A percentile compares a stretch with the other conserved stretches of the same genome.
Evolutionary conservation across 2,113 vertebrate species (phyloP).

Genomic region (Lepidothrix coronata): DNA sequence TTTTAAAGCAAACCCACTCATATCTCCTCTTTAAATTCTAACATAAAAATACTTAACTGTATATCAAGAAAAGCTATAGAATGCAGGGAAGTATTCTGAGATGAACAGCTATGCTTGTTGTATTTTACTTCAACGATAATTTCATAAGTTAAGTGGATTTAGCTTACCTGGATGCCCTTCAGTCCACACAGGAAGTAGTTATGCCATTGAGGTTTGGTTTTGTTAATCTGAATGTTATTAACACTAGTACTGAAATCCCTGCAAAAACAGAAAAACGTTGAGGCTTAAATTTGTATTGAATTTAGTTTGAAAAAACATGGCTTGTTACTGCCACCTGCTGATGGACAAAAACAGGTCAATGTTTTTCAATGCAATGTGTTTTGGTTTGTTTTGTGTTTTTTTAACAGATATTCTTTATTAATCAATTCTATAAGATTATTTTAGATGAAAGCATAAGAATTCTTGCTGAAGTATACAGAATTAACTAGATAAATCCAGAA

Average conservation of each 20-base stretch:
- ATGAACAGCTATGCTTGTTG: neutral
- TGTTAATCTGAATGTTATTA: constrained; percentile 84
- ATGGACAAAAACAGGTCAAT: neutral
- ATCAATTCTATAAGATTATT: neutral
- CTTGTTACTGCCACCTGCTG: constrained; percentile 77
- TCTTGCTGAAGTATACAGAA: neutral
- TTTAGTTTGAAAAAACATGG: neutral
- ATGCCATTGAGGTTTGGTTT: constrained; percentile 88
- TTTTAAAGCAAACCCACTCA: neutral
- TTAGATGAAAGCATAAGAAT: neutral
- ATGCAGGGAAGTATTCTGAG: neutral
- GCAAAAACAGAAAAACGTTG: constrained; percentile 64
- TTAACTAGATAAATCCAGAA: neutral
- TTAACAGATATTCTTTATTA: neutral
- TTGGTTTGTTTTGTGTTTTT: neutral
- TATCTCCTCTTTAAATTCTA: neutral
- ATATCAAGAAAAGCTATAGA: neutral
- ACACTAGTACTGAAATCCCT: constrained; percentile 85
- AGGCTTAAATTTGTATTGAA: neutral
- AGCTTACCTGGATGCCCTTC: constrained; percentile 93
- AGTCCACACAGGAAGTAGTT: constrained; percentile 98
- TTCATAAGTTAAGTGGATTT: neutral
- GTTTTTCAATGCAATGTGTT: neutral
- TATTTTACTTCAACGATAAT: neutral
- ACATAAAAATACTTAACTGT: neutral